phyloP scores from a whole-genome alignment of 1,140 invertebrate genomes.

The Rhagoletis zephyria region DNA sequence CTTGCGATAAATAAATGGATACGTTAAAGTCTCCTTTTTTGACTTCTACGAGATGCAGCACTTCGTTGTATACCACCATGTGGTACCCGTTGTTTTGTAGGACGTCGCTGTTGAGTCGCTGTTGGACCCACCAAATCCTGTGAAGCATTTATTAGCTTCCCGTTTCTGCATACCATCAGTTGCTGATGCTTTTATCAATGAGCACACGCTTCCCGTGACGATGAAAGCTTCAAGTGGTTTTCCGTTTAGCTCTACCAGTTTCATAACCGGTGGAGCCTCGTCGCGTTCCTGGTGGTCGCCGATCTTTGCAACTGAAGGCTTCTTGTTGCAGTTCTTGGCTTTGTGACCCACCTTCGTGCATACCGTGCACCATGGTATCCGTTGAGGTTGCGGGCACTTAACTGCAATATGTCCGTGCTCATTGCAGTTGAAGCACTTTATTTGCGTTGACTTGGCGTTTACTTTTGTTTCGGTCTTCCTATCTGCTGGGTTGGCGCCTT shows the following conservation, averaged over 20 bases:
- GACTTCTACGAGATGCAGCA: neutral
- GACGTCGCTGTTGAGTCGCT: conserved; percentile 2
- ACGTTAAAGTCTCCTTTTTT: neutral
- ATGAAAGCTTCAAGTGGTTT: no score
- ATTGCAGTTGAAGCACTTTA: conserved; percentile 31
- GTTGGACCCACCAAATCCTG: neutral
- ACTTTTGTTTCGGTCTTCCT: neutral
- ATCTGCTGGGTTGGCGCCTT: neutral
- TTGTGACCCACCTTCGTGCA: conserved; percentile 18
- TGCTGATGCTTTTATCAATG: no score
- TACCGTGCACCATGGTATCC: neutral
- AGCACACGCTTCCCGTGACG: no score
- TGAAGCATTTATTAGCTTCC: neutral
- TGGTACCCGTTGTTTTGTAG: neutral
- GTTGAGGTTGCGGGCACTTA: neutral
- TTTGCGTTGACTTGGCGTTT: neutral
- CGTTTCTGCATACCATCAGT: no score
- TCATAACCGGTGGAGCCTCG: neutral
- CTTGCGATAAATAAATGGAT: neutral
- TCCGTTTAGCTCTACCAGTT: no score
- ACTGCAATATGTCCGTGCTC: neutral
- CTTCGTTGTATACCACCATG: no score
- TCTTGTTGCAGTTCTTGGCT: neutral
- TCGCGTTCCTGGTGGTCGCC: neutral
- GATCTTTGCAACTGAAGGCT: conserved; percentile 22